Evolutionary conservation across 53 echinoderm and acorn worm genomes (phyloP).

Genomic region (Henricia sp.): DNA sequence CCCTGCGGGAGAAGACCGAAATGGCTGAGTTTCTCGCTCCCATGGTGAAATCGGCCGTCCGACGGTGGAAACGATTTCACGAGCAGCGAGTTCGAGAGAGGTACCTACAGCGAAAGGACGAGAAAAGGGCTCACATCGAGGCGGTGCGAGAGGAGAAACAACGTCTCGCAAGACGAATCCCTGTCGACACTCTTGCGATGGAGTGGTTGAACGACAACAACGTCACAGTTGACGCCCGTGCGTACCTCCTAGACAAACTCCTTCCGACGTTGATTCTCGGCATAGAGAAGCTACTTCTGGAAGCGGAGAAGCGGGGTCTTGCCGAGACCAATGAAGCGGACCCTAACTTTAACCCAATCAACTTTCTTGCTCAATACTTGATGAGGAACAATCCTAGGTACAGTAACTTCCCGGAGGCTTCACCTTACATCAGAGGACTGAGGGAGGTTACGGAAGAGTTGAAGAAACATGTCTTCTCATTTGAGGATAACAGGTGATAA

Average conservation of each 20-base stretch:
- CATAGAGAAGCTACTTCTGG: slow-evolving; percentile 88
- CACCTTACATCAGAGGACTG: slow-evolving; percentile 93
- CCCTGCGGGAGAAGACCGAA: slow-evolving; percentile 73
- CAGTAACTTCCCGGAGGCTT: slow-evolving; percentile 98
- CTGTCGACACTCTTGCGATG: slow-evolving; percentile 86
- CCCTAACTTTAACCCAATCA: slow-evolving; percentile 94
- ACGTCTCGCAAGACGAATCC: slow-evolving; percentile 81
- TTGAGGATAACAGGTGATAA: slow-evolving; percentile 96
- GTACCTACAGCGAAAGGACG: slow-evolving; percentile 79
- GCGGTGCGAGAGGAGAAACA: slow-evolving; percentile 81
- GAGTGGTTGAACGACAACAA: slow-evolving; percentile 92
- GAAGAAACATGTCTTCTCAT: slow-evolving; percentile 95
- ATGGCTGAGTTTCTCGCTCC: slow-evolving; percentile 88
- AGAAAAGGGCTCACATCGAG: slow-evolving; percentile 71
- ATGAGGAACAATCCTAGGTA: slow-evolving; percentile 98
- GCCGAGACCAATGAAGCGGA: slow-evolving; percentile 73
- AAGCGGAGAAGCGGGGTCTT: slow-evolving; percentile 83
- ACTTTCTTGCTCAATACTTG: slow-evolving; percentile 91
- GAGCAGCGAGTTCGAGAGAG: slow-evolving; percentile 91
- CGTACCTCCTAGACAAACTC: slow-evolving; percentile 92
- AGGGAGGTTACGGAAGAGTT: slow-evolving; percentile 95
- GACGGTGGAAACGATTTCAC: slow-evolving; percentile 98
- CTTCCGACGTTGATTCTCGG: slow-evolving; percentile 94
- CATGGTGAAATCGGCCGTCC: slow-evolving; percentile 91
- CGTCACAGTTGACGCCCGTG: slow-evolving; percentile 92